Percentiles rank a stretch among this genome's conserved stretches.
phyloP scores from a whole-genome alignment of 2,113 vertebrate genomes.

The Antidorcas marsupialis region DNA sequence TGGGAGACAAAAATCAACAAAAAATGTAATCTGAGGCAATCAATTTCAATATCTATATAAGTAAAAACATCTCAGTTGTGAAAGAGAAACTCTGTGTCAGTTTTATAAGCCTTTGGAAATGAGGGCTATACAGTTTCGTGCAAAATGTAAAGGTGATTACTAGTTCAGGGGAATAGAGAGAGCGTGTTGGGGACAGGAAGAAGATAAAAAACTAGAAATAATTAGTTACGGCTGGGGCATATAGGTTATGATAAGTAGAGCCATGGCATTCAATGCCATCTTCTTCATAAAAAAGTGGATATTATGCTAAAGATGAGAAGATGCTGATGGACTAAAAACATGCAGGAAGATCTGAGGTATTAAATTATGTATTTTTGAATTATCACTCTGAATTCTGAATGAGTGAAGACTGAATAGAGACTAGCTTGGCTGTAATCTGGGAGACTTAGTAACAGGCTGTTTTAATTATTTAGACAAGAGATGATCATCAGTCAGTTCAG shows the following conservation, averaged over 20 bases:
- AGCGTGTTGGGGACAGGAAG: not conserved
- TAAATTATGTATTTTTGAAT: not conserved
- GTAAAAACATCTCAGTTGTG: not conserved
- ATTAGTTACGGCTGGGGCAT: not conserved
- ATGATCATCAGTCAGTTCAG: not conserved
- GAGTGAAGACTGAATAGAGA: not conserved
- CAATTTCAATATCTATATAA: not conserved
- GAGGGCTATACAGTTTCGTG: not conserved
- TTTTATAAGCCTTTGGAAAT: not conserved
- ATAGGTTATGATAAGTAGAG: not conserved
- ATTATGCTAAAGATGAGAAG: not conserved
- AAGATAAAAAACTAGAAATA: not conserved
- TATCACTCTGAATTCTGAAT: not conserved
- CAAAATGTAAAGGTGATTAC: not conserved
- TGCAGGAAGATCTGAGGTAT: not conserved
- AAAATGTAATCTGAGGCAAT: not conserved
- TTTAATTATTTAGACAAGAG: not conserved
- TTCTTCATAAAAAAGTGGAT: not conserved
- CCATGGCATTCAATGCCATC: not conserved
- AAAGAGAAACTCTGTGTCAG: not conserved
- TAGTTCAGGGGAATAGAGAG: not conserved
- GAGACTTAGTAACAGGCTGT: not conserved
- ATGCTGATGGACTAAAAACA: not conserved
- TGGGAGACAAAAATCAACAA: not conserved
- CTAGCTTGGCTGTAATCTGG: not conserved